Base-by-base conservation (phyloP, 1,140 invertebrate species). In the Tribolium castaneum region DNA sequence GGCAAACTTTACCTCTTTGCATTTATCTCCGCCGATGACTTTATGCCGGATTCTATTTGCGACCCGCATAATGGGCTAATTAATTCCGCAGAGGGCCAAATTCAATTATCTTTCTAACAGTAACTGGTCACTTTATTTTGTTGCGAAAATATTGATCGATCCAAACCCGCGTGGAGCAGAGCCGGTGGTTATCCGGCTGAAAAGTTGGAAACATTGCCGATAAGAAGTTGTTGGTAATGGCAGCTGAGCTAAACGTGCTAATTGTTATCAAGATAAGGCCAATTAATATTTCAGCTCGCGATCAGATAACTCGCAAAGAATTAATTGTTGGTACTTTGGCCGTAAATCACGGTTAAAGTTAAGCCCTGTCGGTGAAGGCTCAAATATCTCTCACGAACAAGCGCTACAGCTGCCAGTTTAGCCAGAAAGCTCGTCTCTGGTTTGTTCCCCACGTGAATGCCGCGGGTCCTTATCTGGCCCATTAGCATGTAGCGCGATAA, bases 401-500 rank as follows among this genome's bases (percentile, higher is more conserved):
- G 70, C 22, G 30, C 7, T 76, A 70, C 59, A 76, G 59, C 75
- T 76, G 75, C 75, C 75, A 70, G 75, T 76, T 76, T 59, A 51
- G 49, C 49, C 59, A 66, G 70, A 35, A 59, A 56, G 35, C 34
- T 39, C 35, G 45, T 30, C 51, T 6, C 25, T 54, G 50, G 30
- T 54, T 35, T 51, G 30, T 56, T 56, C 52, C 35, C 14, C 73
- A 39, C 56, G 52, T 56, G 34, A 59, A 59, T 59, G 34, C 25
- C 59, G 70, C 76, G n/a, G 9, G 45, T 80, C 79, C 70, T 80
- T 80, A 74, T 75, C 70, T 75, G 51, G 35, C 71, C 62, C 75
- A 80, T 77, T 77, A 80, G 52, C 76, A 73, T 70, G 77, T 75
- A 71, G 39, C 30, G 50, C 76, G 73, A 78, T 73, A 66, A 66